Evolutionary conservation across 2,113 vertebrate species (phyloP).

Genomic region (Myotis yumanensis): DNA sequence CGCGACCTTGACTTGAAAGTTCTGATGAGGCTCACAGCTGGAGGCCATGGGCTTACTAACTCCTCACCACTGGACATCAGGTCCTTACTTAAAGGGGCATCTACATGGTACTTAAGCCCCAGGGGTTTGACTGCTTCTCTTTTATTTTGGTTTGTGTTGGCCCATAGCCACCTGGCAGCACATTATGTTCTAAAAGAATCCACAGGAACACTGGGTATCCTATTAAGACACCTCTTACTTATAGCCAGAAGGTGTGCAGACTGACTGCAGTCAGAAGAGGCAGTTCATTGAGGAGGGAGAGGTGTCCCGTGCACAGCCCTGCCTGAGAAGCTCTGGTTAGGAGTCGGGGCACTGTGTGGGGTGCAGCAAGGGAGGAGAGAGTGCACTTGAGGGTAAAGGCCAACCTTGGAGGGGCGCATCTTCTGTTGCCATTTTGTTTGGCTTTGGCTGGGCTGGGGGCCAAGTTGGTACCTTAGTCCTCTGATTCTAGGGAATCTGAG

Average conservation of each 20-base stretch:
- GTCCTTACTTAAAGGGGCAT: background rate
- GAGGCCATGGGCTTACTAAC: background rate
- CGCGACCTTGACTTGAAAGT: background rate
- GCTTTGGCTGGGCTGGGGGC: background rate
- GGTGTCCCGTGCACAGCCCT: background rate
- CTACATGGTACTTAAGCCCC: background rate
- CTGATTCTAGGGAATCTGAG: background rate
- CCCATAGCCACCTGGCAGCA: background rate
- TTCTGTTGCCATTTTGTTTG: background rate
- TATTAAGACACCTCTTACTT: background rate
- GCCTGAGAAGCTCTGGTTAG: background rate
- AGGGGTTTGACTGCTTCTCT: background rate
- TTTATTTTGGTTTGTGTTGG: background rate
- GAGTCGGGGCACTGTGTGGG: fast-evolving
- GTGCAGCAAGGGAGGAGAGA: fast-evolving
- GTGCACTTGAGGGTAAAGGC: background rate
- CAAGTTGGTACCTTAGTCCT: background rate
- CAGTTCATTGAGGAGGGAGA: background rate
- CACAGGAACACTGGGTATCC: background rate
- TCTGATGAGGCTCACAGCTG: background rate
- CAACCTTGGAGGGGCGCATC: background rate
- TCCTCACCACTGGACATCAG: background rate
- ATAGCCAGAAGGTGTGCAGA: background rate
- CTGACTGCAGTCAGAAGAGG: background rate
- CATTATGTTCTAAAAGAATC: background rate